These are phyloP conservation scores for Hydrochoerus hydrochaeris DNA, from an alignment of 2,113 vertebrate species.

Conservation along the genomic window DNA sequence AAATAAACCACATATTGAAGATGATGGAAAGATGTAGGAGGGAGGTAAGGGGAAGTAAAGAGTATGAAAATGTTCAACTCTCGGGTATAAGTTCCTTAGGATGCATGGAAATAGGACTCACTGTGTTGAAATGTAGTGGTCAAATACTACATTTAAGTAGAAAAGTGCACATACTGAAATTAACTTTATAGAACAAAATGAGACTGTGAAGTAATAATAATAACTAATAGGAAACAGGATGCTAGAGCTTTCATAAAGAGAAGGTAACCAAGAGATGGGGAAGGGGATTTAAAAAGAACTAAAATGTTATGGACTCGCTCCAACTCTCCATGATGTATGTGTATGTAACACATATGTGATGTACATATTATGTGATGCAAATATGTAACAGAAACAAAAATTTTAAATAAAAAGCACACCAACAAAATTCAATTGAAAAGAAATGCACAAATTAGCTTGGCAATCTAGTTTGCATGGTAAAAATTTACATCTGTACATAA, in stretches of 20 bases:
- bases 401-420: conserved; percentile 61
- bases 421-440: conserved; percentile 87
- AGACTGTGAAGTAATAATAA: conserved; percentile 87
- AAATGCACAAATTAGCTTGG: conserved; percentile 95
- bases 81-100: not conserved
- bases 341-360: too few relatives aligned
- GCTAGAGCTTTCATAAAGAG: not conserved
- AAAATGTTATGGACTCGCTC: not conserved
- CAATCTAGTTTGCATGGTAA: conserved; percentile 92
- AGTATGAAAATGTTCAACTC: not conserved
- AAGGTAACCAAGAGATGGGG: not conserved
- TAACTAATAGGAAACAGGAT: not conserved
- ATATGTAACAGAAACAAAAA: not conserved
- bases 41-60: not conserved
- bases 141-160: not conserved
- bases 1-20: conserved; percentile 81
- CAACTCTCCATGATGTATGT: not conserved
- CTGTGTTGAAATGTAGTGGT: not conserved
- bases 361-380: not conserved
- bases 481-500: conserved; percentile 98
- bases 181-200: conserved; percentile 61
- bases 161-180: not conserved
- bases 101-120: not conserved
- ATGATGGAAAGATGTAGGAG: not conserved
- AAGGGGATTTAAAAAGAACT: too few relatives aligned